Base-by-base conservation (phyloP, 2,888 invertebrate species). In the Pediacus dermestoides region DNA sequence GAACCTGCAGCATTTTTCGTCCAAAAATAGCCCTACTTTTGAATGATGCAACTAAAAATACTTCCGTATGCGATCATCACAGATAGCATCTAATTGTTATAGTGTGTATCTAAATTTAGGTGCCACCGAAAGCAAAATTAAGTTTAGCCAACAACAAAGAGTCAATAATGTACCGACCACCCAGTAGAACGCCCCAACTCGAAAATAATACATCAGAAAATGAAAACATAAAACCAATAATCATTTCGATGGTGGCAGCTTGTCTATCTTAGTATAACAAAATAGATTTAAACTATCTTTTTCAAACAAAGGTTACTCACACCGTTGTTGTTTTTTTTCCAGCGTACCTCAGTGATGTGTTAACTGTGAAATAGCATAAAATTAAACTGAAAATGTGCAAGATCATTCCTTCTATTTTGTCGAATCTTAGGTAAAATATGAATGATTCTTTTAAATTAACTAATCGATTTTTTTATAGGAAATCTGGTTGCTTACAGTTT, bases 341-440 rank as follows among this genome's bases (percentile, higher is more conserved):
- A 23, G n/a, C n/a, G n/a, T 23, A 9, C 23, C 23, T 23, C 23
- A 18, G 4, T 18, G 4, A 6, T 6, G 8, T 18, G 18, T 18
- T 18, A 58, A 60, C 52, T 62, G 60, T 62, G 60, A 61, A 62
- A 62, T 62, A 61, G 60, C 57, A 57, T 60, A 59, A 58, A 58
- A 62, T 60, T 55, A 54, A 56, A 55, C n/a, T n/a, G 42, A 49
- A 57, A 58, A 59, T 52, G 51, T 50, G 50, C 55, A 43, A 48
- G 55, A 57, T 50, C 52, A 41, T 44, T 34, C 13, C 42, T 34
- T 39, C 51, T 50, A 56, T 55, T 56, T 52, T 54, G 50, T 55
- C 42, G 45, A 54, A 39, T 51, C 50, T 56, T 47, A 38, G 53
- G 52, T 53, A 50, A 61, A 61, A 58, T 61, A 61, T 61, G 59